Evolutionary conservation across 1,140 invertebrate species (phyloP).

Genomic region (Sycophila sp.): DNA sequence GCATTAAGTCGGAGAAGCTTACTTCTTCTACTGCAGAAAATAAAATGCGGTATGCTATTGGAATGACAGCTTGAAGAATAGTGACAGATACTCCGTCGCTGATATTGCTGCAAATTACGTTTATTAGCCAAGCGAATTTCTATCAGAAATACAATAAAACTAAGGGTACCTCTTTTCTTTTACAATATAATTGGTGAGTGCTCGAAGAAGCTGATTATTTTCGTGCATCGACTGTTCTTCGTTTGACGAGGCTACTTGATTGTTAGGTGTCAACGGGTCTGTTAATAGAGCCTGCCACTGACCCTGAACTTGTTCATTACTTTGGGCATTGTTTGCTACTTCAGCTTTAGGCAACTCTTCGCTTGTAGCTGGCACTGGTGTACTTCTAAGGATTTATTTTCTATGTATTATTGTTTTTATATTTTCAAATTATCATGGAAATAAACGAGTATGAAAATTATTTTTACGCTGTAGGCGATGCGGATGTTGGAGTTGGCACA

Average conservation of each 20-base stretch:
- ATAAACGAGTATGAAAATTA: slow-evolving; percentile 12
- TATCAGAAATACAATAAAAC: not conserved
- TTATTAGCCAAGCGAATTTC: not conserved
- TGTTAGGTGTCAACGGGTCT: slow-evolving; percentile 41
- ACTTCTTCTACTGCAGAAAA: slow-evolving; percentile 71
- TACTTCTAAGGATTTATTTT: slow-evolving; percentile 32
- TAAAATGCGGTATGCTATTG: slow-evolving; percentile 77
- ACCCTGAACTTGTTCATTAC: slow-evolving; percentile 51
- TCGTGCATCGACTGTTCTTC: slow-evolving; percentile 69
- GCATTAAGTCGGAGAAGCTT: slow-evolving; percentile 84
- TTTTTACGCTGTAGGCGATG: slow-evolving; percentile 6
- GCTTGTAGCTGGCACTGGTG: not conserved
- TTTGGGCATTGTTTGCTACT: slow-evolving; percentile 40
- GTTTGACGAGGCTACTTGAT: slow-evolving; percentile 51
- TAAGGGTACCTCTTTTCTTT: slow-evolving; percentile 77
- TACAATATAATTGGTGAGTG: slow-evolving; percentile 79
- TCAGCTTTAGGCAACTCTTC: slow-evolving; percentile 30
- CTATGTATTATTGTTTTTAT: slow-evolving; percentile 15
- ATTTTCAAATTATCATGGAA: too few relatives aligned
- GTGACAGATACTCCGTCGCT: slow-evolving; percentile 77
- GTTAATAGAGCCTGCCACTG: slow-evolving; percentile 49
- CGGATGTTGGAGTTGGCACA: slow-evolving; percentile 58
- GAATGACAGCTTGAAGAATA: slow-evolving; percentile 80
- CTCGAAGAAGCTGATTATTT: slow-evolving; percentile 78
- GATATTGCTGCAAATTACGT: slow-evolving; percentile 68